Evolutionary conservation across 2,113 vertebrate species (phyloP).

Genomic region (Notothenia rossii): DNA sequence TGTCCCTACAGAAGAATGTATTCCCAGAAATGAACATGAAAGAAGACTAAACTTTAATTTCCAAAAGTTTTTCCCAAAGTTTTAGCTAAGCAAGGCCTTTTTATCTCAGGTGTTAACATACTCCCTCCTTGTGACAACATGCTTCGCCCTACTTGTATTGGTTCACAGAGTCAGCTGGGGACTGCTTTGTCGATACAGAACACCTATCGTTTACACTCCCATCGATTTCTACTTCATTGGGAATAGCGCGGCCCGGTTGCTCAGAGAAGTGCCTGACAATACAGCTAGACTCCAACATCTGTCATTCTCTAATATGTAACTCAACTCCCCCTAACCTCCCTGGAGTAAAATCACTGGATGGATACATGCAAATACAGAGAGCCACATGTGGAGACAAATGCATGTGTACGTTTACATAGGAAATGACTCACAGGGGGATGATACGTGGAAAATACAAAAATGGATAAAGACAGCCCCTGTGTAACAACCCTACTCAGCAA

Average conservation of each 20-base stretch:
- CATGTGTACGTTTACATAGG: background rate
- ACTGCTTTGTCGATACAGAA: slow-evolving; percentile 60
- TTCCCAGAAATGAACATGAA: background rate
- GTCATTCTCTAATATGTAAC: slow-evolving; percentile 58
- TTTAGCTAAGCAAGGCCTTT: background rate
- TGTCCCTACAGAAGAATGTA: background rate
- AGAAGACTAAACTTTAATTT: background rate
- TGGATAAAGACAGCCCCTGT: background rate
- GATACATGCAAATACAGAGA: background rate
- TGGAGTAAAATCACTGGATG: background rate
- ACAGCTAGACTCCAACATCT: slow-evolving; percentile 46
- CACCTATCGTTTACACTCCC: slow-evolving; percentile 67
- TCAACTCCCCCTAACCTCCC: background rate
- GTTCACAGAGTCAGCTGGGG: slow-evolving; percentile 44
- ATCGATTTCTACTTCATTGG: slow-evolving; percentile 68
- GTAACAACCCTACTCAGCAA: background rate
- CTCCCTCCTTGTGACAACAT: background rate
- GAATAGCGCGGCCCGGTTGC: slow-evolving; percentile 52
- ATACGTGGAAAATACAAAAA: background rate
- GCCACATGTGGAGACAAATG: background rate
- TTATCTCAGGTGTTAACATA: background rate
- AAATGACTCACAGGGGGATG: background rate
- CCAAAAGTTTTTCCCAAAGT: background rate
- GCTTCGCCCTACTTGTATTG: background rate
- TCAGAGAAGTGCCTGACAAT: slow-evolving; percentile 66